Base-by-base conservation (phyloP, 2,113 vertebrate species). In the Entelurus aequoreus region DNA sequence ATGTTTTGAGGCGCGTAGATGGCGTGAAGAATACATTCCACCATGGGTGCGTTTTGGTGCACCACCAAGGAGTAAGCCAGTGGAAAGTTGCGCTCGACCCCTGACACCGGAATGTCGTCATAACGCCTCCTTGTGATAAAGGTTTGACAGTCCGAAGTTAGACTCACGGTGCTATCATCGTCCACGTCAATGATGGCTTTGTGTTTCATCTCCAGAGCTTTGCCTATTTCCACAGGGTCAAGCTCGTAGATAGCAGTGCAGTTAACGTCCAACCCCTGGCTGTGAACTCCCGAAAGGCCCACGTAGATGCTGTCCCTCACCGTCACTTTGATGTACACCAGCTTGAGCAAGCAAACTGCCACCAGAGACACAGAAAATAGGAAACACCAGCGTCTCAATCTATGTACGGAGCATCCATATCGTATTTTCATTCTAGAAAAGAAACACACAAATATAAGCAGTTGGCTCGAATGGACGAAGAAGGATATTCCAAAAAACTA, bases 11-110 rank as follows among this genome's bases (percentile, higher is more conserved):
- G 90, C 55, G 84, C 87, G 37, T 96, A 97, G 63, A 95, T 86
- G 28, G 94, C 86, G 19, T 86, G 87, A 21, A 98, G 88, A 7
- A 97, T 90, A 36, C 94, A 91, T 84, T 98, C 95, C 52, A 98
- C 93, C 94, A 93, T 95, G 21, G 91, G 83, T 0, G 93, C 92
- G 8, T 94, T 90, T 90, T 96, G 97, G 72, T 98, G 95, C 77
- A 98, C 94, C 49, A 96, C 95, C 77, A 98, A 72, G 47, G 94
- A 95, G 74, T 93, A 98, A 36, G 95, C 95, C 28, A 98, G 68
- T 0, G 95, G 94, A 69, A 95, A 97, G 53, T 57, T 51, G 21
- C 78, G 79, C 66, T 98, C 95, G 35, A 89, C 88, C 1, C 75
- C 52, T 5, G 92, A 93, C 64, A 92, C 75, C 0, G 54, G 68